phyloP scores from a whole-genome alignment of 1,140 invertebrate genomes.

The Sitodiplosis mosellana region DNA sequence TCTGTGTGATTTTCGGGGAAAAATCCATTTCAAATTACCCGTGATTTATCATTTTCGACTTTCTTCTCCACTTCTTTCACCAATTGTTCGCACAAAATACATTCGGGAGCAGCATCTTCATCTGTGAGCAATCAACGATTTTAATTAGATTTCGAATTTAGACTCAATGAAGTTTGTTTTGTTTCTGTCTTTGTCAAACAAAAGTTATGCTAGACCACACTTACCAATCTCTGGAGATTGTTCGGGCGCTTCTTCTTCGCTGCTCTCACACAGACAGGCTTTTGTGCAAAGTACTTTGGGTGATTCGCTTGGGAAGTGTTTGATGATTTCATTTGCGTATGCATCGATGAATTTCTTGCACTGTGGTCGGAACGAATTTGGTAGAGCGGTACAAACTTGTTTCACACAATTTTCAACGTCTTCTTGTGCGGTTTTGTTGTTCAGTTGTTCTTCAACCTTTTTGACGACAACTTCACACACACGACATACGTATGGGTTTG shows the following conservation, averaged over 20 bases:
- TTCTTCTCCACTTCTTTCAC: constrained; percentile 17
- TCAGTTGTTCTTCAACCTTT: constrained; percentile 38
- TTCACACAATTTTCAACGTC: constrained; percentile 49
- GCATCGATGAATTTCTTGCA: neutral
- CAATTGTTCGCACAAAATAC: constrained; percentile 17
- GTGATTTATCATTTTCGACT: constrained; percentile 8
- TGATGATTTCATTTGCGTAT: too few species aligned
- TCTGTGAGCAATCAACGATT: constrained; percentile 11
- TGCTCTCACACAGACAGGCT: neutral
- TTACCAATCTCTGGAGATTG: constrained; percentile 35
- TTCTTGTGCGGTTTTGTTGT: constrained; percentile 44
- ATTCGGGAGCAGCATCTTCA: constrained; percentile 13
- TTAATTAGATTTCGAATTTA: too few species aligned
- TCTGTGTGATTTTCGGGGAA: neutral
- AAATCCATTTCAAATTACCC: constrained; percentile 1
- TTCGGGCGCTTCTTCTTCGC: neutral
- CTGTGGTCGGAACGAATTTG: neutral
- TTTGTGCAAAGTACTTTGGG: too few species aligned
- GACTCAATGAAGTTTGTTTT: too few species aligned
- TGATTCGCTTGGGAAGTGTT: too few species aligned
- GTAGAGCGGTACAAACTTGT: constrained; percentile 18
- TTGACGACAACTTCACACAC: constrained; percentile 50
- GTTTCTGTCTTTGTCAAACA: too few species aligned
- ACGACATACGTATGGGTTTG: constrained; percentile 23
- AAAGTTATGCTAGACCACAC: too few species aligned